Base-by-base conservation (phyloP, 1,140 invertebrate species). In the Caenorhabditis latens region DNA sequence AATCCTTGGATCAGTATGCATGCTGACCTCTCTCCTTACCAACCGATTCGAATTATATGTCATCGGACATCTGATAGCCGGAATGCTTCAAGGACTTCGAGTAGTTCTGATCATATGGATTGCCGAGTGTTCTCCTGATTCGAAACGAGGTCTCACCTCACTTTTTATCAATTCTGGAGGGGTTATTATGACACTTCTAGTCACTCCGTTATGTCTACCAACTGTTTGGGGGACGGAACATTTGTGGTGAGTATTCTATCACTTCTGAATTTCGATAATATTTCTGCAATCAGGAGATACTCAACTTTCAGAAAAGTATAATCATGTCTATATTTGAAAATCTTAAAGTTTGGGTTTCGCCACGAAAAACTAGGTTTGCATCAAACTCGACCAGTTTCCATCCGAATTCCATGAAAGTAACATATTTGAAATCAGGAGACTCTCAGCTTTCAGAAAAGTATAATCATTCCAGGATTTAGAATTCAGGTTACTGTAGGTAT, bases 31-130 rank as follows among this genome's bases (percentile, higher is more conserved):
- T 11, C 63, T 90, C 14, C 86, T 53, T 16, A 50, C 85, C 19
- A 84, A 84, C 32, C 57, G 86, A 21, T 86, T 90, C 61, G 90
- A 90, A 89, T 79, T 90, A 16, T 90, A 91, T 55, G 84, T 90
- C 6, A 40, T 90, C 2, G 90, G 90, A 4, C 90, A 90, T 46
- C 75, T 90, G 19, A 65, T 91, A n/a, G 90, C 90, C 8, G 90
- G 90, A 21, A 48, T 90, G 14, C 24, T 90, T 14, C 63, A 58
- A 5, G 87, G 82, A 46, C 57, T 87, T 16, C 92, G 92, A 75
- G 86, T 90, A 43, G 88, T 86, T n/a, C 24, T 91, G 5, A 88
- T 90, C 65, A 91, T 90, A 48, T 90, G 91, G 55, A 57, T 90
- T 13, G 88, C 90, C 0, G 90, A 90, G 58, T 90, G 90, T 83